Evolutionary conservation across 2,113 vertebrate species (phyloP).

Genomic region (Aythya baeri): DNA sequence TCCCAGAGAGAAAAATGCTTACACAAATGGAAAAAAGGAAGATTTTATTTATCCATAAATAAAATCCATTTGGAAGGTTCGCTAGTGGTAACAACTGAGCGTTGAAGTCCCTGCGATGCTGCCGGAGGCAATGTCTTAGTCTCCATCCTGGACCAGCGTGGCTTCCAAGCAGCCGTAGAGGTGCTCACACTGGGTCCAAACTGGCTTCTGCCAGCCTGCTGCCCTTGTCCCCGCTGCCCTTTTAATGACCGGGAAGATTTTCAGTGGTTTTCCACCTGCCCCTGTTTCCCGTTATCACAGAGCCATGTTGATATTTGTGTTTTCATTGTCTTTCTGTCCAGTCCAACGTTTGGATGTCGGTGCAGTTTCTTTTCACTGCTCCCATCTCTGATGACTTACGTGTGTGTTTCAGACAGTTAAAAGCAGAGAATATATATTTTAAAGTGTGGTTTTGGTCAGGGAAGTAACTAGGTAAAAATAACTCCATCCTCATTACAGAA

Average conservation of each 20-base stretch:
- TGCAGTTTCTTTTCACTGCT: not conserved
- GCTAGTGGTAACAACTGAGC: not conserved
- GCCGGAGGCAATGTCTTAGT: not conserved
- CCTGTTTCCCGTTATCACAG: not conserved
- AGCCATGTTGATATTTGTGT: not conserved
- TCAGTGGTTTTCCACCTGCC: not conserved
- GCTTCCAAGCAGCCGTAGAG: not conserved
- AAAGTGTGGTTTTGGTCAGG: not conserved
- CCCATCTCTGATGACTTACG: not conserved
- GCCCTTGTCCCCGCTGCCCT: not conserved
- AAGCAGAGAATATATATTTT: not conserved
- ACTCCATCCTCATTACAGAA: slow-evolving; percentile 9
- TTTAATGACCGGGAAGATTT: not conserved
- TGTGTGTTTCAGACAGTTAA: slow-evolving; percentile 3
- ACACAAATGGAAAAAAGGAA: fast-evolving
- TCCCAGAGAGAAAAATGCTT: not conserved
- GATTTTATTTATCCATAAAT: not conserved
- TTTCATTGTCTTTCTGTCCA: not conserved
- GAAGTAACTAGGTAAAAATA: slow-evolving; percentile 19
- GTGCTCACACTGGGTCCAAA: not conserved
- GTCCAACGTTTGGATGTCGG: not conserved
- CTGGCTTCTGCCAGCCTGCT: not conserved
- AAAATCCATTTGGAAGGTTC: not conserved
- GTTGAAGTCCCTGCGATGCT: not conserved
- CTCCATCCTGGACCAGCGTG: not conserved